These are phyloP conservation scores for Trichopoda pennipes DNA, from an alignment of 2,888 invertebrate genomes.

Conservation along the genomic window DNA sequence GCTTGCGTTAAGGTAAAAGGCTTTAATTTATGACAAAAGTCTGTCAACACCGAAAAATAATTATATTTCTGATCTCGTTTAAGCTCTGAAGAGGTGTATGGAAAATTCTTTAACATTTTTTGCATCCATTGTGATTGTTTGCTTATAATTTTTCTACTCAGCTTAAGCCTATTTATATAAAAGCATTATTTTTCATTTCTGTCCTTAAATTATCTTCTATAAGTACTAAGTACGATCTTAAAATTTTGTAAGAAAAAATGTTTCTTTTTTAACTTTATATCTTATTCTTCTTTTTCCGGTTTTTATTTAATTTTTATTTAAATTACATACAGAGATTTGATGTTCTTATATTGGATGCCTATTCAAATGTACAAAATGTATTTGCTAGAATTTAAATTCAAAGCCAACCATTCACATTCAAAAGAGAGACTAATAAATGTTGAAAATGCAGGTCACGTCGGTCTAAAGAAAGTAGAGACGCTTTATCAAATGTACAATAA, in stretches of 20 bases:
- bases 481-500: constrained; percentile 60
- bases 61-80: too few species aligned
- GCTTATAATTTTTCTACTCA: too few species aligned
- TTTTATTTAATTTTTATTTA: constrained; percentile 4
- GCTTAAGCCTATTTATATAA: neutral
- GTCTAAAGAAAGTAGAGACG: constrained; percentile 69
- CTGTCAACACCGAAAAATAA: too few species aligned
- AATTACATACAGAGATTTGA: neutral
- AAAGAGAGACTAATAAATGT: constrained; percentile 66
- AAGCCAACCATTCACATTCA: constrained; percentile 63
- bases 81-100: too few species aligned
- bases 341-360: constrained; percentile 6
- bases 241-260: constrained; percentile 44
- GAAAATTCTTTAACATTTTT: too few species aligned
- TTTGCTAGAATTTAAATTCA: constrained; percentile 65
- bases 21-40: too few species aligned
- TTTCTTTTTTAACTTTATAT: constrained; percentile 26
- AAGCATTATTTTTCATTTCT: neutral
- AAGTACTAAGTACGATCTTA: constrained; percentile 24
- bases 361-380: constrained; percentile 16
- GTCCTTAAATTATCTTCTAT: neutral
- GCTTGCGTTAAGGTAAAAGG: too few species aligned
- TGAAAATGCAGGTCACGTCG: constrained; percentile 69
- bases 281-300: constrained; percentile 9
- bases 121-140: too few species aligned